Percentiles rank a stretch among this genome's conserved stretches.
Conservation (phyloP, 2,113 vertebrate genomes). For the Abramis brama region DNA sequence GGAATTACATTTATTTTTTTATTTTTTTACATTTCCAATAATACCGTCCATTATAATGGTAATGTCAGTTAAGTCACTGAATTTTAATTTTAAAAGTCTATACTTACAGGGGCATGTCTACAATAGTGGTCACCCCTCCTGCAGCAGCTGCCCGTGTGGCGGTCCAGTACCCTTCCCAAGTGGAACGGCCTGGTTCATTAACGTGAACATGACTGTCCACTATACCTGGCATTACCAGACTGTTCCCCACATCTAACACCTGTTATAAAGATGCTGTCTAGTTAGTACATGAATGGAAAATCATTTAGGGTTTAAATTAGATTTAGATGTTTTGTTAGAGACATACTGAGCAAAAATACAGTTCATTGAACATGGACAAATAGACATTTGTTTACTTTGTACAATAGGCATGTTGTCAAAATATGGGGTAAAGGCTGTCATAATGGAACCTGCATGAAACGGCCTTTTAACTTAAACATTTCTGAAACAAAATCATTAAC, state of each 20-base stretch:
- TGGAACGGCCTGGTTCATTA: conserved; percentile 81
- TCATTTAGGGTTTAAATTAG: background rate
- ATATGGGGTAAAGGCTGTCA: background rate
- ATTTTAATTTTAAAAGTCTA: background rate
- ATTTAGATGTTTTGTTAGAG: background rate
- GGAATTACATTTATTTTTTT: background rate
- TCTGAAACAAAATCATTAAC: background rate
- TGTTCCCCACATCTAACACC: conserved; percentile 80
- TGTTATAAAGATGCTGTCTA: conserved; percentile 54
- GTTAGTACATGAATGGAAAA: background rate
- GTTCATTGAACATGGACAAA: background rate
- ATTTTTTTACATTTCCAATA: background rate
- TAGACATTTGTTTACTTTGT: background rate
- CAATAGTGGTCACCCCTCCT: conserved; percentile 83
- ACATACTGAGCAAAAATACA: background rate
- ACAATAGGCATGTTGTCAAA: background rate
- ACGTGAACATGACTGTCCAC: conserved; percentile 83
- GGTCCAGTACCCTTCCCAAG: conserved; percentile 81
- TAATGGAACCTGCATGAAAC: background rate
- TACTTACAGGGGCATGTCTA: conserved; percentile 84
- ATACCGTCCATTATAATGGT: background rate
- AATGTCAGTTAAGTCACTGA: background rate
- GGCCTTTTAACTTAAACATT: background rate
- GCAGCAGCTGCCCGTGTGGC: conserved; percentile 82
- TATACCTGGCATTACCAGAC: conserved; percentile 83